Evolutionary conservation across 2,888 invertebrate genomes (phyloP).

Genomic region (Cosmorhoe ocellata): DNA sequence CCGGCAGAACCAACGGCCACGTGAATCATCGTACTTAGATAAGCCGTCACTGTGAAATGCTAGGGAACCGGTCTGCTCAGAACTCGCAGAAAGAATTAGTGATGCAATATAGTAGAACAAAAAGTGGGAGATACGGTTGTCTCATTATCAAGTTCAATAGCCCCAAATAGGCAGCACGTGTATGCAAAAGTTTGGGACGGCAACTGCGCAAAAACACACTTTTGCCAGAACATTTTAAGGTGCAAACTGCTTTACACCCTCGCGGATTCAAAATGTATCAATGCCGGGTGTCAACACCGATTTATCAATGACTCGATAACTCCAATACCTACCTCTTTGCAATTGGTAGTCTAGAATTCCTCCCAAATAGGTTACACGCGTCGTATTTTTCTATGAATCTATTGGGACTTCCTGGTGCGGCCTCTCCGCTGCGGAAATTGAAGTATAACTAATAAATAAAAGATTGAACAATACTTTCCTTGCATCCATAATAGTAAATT

Average conservation of each 20-base stretch:
- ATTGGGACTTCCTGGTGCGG: constrained; percentile 49
- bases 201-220: constrained; percentile 66
- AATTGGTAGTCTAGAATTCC: constrained; percentile 47
- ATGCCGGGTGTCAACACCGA: constrained; percentile 71
- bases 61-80: constrained; percentile 41
- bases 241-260: constrained; percentile 60
- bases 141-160: constrained; percentile 82
- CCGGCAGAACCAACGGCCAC: constrained; percentile 27
- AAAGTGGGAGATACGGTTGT: constrained; percentile 69
- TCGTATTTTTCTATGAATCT: constrained; percentile 42
- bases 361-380: constrained; percentile 54
- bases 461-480: constrained; percentile 74
- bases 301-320: constrained; percentile 71
- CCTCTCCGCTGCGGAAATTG: background rate
- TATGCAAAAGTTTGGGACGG: constrained; percentile 71
- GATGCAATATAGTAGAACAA: constrained; percentile 70
- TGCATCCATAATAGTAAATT: constrained; percentile 73
- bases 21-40: constrained; percentile 47
- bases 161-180: constrained; percentile 76
- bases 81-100: constrained; percentile 58
- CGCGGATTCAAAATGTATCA: constrained; percentile 62
- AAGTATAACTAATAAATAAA: constrained; percentile 29
- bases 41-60: constrained; percentile 37
- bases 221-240: constrained; percentile 62
- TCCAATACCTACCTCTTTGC: constrained; percentile 46